Conservation (phyloP, 2,888 invertebrate species). For the Andrena bicolor region DNA sequence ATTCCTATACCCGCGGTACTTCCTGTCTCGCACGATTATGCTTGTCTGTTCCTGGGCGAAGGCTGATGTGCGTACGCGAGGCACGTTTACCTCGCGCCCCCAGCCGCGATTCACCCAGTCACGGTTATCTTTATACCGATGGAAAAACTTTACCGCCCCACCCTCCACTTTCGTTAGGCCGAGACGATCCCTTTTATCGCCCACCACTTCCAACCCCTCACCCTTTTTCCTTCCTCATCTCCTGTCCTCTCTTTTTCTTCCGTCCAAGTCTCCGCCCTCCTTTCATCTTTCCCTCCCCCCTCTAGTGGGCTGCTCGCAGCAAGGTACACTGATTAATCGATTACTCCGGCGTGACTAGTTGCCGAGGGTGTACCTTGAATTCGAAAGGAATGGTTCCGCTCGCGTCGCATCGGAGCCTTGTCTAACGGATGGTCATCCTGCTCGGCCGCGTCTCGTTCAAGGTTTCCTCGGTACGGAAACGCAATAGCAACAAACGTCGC, state of each 20-base stretch:
- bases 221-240: neutral
- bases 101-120: slow-evolving; percentile 18
- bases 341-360: neutral
- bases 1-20: slow-evolving; percentile 20
- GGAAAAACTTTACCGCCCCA: slow-evolving; percentile 23
- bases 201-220: neutral
- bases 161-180: slow-evolving; percentile 13
- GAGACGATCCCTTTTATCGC: slow-evolving; percentile 43
- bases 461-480: neutral
- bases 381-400: too few relatives aligned
- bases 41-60: slow-evolving; percentile 33
- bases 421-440: too few relatives aligned
- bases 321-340: slow-evolving; percentile 1
- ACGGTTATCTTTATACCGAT: slow-evolving; percentile 44
- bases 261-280: neutral
- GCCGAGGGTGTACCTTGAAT: slow-evolving; percentile 1
- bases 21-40: slow-evolving; percentile 27
- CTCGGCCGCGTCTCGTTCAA: too few relatives aligned
- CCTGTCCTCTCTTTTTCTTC: neutral
- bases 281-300: slow-evolving; percentile 1
- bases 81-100: slow-evolving; percentile 26
- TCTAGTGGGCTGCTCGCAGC: too few relatives aligned
- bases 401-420: too few relatives aligned
- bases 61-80: slow-evolving; percentile 33
- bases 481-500: neutral